Percentiles rank a stretch among this genome's conserved stretches.
Evolutionary conservation across 2,888 invertebrate genomes (phyloP).

Genomic region (Sussaba pulchella): DNA sequence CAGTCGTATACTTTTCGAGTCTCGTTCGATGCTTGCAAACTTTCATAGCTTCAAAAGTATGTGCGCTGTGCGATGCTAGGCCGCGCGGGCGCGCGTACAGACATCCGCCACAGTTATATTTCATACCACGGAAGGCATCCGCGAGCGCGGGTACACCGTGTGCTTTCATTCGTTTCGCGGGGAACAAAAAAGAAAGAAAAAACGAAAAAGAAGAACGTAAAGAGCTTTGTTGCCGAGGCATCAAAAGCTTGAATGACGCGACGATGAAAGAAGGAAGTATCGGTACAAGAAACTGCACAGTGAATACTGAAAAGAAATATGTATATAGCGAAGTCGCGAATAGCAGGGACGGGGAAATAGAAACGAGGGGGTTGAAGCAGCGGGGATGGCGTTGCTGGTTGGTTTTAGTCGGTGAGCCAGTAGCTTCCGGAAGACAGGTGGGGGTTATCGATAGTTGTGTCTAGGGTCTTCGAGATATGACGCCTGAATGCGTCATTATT

Average conservation of each 20-base stretch:
- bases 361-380: constrained; percentile 16
- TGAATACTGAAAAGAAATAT: constrained; percentile 79
- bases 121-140: constrained; percentile 33
- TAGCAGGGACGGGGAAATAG: constrained; percentile 51
- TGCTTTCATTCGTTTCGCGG: constrained; percentile 76
- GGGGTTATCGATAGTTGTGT: constrained; percentile 23
- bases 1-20: neutral
- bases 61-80: neutral
- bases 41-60: constrained; percentile 50
- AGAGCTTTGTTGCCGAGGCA: constrained; percentile 79
- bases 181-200: constrained; percentile 15
- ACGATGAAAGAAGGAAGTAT: constrained; percentile 80
- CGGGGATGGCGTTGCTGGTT: constrained; percentile 21
- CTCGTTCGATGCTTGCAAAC: constrained; percentile 62
- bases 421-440: constrained; percentile 54
- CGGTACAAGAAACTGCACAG: constrained; percentile 79
- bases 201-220: constrained; percentile 69
- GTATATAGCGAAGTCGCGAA: constrained; percentile 68
- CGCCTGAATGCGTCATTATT: constrained; percentile 1
- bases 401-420: constrained; percentile 58
- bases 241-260: constrained; percentile 80
- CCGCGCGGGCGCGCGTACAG: neutral
- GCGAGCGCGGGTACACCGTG: constrained; percentile 29
- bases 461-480: constrained; percentile 14
- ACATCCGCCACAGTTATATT: constrained; percentile 13